Base-by-base conservation (phyloP, 2,888 invertebrate genomes). In the Thymelicus lineola region DNA sequence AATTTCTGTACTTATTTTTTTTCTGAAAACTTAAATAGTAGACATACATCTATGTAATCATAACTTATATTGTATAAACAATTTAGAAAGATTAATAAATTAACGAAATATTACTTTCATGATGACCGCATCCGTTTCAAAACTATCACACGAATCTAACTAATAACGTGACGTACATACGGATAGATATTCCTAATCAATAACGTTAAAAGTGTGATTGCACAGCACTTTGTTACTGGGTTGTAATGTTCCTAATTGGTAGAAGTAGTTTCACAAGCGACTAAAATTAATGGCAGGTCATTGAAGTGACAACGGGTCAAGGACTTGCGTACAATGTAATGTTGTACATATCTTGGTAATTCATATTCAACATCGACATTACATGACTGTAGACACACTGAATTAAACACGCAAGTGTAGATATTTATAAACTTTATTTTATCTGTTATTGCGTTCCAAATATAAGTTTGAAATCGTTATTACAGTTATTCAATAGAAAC, bases 271-370 rank as follows among this genome's bases (percentile, higher is more conserved):
- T 42, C n/a, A 15, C 17, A 17, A 38, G 42, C 17, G 7, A 36
- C 58, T 36, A 42, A 42, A 59, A 59, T 38, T 42, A 59, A 59
- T 59, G 10, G 42, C 17, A 17, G 38, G 59, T 9, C 42, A 59
- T 59, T 58, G 36, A 15, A 42, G 12, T 3, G n/a, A 15, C 17
- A 59, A 6, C 59, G 15, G 59, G 59, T 59, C 59, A 59, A 59
- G 59, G 59, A 59, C 42, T 42, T 12, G 42, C 42, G 42, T 12
- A 10, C 10, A n/a, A 10, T 28, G 28, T 28, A 28, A 3, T 28
- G 28, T 28, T 28, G 28, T 28, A 28, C 28, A 28, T 53, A 12
- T 12, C 53, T 53, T 53, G 53, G 53, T 53, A 20, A 53, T 53
- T 53, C 20, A 53, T 53, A 53, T 53, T 20, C 14, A 7, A 20